Evolutionary conservation across 1,140 invertebrate genomes (phyloP).

Genomic region (Hylaeus anthracinus): DNA sequence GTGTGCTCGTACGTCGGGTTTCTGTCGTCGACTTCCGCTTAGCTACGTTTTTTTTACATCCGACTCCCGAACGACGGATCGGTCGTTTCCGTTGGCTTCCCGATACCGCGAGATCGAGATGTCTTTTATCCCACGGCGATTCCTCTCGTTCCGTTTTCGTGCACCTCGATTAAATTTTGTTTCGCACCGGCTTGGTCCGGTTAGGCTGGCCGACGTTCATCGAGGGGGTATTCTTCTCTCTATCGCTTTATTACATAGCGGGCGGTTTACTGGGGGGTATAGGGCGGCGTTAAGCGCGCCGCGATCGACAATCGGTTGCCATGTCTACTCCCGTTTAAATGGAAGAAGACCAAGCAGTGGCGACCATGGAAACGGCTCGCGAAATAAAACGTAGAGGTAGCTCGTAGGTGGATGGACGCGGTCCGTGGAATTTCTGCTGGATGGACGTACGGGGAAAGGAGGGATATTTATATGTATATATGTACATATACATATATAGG

Average conservation of each 20-base stretch:
- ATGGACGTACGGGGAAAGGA: neutral
- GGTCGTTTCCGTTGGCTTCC: conserved; percentile 23
- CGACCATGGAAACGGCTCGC: conserved; percentile 14
- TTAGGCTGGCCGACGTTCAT: conserved; percentile 4
- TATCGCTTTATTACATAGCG: neutral
- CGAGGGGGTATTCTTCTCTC: conserved; percentile 8
- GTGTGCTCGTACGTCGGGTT: conserved; percentile 52
- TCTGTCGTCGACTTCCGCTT: conserved; percentile 51
- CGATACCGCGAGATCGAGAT: conserved; percentile 7
- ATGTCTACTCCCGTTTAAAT: conserved; percentile 7
- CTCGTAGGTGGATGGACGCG: conserved; percentile 43
- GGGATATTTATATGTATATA: neutral
- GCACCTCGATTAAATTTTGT: conserved; percentile 9
- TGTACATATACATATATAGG: neutral
- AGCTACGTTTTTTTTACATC: conserved; percentile 26
- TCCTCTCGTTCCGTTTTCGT: conserved; percentile 12
- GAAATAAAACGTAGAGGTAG: conserved; percentile 32
- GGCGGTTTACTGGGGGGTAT: neutral
- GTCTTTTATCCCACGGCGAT: conserved; percentile 28
- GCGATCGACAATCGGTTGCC: conserved; percentile 30
- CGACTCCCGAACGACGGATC: neutral
- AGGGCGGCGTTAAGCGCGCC: conserved; percentile 3
- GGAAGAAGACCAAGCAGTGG: conserved; percentile 12
- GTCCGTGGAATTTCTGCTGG: conserved; percentile 39
- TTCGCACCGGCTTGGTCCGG: conserved; percentile 18